A percentile compares a stretch with the other conserved stretches of the same genome.
Conservation (phyloP, 2,888 invertebrate species). For the Ptilodon capucinus region DNA sequence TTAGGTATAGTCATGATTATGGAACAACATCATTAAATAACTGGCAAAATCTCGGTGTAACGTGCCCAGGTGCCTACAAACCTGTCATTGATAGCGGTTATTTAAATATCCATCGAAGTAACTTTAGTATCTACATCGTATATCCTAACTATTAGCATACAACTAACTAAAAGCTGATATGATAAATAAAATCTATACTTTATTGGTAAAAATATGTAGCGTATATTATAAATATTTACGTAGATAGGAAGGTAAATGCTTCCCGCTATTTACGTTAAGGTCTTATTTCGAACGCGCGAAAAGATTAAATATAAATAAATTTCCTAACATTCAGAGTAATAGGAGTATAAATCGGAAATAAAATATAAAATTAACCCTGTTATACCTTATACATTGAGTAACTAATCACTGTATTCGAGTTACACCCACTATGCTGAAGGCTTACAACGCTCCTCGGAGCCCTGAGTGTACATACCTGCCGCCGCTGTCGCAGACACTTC, state of each 20-base stretch:
- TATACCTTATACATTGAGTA: slow-evolving; percentile 46
- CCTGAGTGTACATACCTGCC: slow-evolving; percentile 66
- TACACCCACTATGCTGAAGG: slow-evolving; percentile 14
- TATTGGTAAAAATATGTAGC: slow-evolving; percentile 61
- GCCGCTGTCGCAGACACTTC: slow-evolving; percentile 56
- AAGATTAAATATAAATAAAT: slow-evolving; percentile 58
- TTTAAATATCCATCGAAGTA: slow-evolving; percentile 42
- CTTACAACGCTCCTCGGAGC: slow-evolving; percentile 11
- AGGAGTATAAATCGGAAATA: slow-evolving; percentile 41
- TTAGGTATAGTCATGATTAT: slow-evolving; percentile 20
- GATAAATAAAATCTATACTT: slow-evolving; percentile 77
- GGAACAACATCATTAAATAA: slow-evolving; percentile 31
- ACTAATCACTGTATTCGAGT: slow-evolving; percentile 34
- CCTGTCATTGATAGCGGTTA: slow-evolving; percentile 48
- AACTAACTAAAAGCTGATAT: slow-evolving; percentile 71
- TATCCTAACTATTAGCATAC: slow-evolving; percentile 55
- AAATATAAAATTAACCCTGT: slow-evolving; percentile 69
- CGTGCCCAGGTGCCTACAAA: slow-evolving; percentile 64
- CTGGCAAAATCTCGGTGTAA: slow-evolving; percentile 26
- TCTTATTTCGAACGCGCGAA: slow-evolving; percentile 29
- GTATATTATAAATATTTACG: slow-evolving; percentile 58
- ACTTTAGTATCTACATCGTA: slow-evolving; percentile 54
- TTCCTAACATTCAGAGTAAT: slow-evolving; percentile 44
- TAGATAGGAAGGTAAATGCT: slow-evolving; percentile 64
- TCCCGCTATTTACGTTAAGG: slow-evolving; percentile 38